Conservation (phyloP, 2,888 invertebrate genomes). For the Yponomeuta malinellus region DNA sequence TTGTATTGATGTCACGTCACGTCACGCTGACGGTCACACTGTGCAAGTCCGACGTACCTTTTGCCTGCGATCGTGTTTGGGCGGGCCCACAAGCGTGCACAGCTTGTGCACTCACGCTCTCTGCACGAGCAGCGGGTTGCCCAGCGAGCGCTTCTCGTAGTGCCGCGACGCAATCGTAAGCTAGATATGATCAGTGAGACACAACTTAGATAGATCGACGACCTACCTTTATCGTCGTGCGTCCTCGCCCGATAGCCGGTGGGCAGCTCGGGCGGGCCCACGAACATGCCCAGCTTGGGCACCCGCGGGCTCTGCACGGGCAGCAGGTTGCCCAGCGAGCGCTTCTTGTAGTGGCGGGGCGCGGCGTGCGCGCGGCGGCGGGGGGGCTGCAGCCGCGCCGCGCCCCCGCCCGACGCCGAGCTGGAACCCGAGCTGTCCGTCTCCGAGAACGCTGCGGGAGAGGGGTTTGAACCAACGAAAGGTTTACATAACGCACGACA, state of each 20-base stretch:
- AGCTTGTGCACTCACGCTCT: too few relatives aligned
- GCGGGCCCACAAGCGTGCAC: too few relatives aligned
- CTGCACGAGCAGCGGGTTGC: slow-evolving; percentile 73
- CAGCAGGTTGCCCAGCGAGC: slow-evolving; percentile 71
- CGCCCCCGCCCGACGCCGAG: slow-evolving; percentile 54
- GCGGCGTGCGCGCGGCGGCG: slow-evolving; percentile 41
- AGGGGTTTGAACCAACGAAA: background rate
- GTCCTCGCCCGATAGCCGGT: slow-evolving; percentile 62
- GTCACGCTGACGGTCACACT: too few relatives aligned
- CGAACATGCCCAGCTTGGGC: slow-evolving; percentile 81
- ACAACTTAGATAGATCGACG: too few relatives aligned
- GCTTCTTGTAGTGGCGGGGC: slow-evolving; percentile 62
- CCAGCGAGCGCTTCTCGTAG: slow-evolving; percentile 65
- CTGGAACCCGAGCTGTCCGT: slow-evolving; percentile 94
- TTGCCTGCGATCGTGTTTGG: too few relatives aligned
- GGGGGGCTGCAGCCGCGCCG: slow-evolving; percentile 74
- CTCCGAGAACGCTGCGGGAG: slow-evolving; percentile 84
- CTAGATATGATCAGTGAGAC: too few relatives aligned
- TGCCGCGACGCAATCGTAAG: slow-evolving; percentile 42
- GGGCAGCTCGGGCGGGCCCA: slow-evolving; percentile 80
- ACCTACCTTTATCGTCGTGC: slow-evolving; percentile 70
- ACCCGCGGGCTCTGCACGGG: slow-evolving; percentile 91
- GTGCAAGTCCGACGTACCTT: too few relatives aligned
- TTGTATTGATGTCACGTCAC: too few relatives aligned
- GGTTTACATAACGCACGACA: too few relatives aligned